Evolutionary conservation across 2,113 vertebrate species (phyloP).

Genomic region (Zootoca vivipara): DNA sequence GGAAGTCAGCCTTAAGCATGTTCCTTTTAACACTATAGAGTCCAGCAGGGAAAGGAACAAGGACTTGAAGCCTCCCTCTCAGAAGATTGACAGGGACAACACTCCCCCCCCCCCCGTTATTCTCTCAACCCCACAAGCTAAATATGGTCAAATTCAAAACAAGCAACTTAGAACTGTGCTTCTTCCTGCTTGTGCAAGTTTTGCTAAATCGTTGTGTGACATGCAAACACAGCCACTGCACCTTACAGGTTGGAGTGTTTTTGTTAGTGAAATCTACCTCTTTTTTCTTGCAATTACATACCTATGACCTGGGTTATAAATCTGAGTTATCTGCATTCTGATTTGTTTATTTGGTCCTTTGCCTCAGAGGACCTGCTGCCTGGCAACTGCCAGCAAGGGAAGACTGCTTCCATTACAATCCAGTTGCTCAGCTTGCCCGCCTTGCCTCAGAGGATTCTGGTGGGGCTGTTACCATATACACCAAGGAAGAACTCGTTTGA

Average conservation of each 20-base stretch:
- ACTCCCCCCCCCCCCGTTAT: neutral
- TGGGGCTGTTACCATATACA: neutral
- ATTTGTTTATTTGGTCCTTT: neutral
- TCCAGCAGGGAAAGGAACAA: neutral
- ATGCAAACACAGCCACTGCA: neutral
- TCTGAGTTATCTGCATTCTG: neutral
- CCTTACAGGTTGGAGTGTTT: neutral
- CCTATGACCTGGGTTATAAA: neutral
- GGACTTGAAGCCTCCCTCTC: neutral
- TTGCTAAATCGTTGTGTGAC: neutral
- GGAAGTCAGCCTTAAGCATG: too few species aligned
- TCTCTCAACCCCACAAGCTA: neutral
- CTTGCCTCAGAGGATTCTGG: neutral
- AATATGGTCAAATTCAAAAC: neutral
- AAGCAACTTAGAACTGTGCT: neutral
- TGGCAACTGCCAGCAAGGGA: neutral
- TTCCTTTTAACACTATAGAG: neutral
- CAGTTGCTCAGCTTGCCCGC: neutral
- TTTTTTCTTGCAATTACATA: neutral
- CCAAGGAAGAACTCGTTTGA: neutral
- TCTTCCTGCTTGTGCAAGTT: neutral
- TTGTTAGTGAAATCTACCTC: neutral
- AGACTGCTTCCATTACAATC: neutral
- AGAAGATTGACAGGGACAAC: neutral
- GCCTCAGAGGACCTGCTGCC: neutral